Conservation (phyloP, 2,888 invertebrate genomes). For the Nomada ruficornis region DNA sequence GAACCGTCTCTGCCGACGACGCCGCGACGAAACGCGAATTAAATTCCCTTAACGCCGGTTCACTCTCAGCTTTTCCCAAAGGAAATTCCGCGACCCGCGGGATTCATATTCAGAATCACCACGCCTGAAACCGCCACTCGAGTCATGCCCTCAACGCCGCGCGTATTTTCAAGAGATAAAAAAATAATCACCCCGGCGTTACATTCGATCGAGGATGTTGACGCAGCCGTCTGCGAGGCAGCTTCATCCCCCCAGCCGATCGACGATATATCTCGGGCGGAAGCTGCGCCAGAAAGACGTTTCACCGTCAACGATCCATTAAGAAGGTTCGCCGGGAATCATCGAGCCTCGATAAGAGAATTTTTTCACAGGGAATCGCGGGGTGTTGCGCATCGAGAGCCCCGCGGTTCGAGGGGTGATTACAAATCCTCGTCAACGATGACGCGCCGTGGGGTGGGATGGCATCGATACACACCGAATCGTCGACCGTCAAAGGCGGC, state of each 20-base stretch:
- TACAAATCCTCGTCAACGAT: too few species aligned
- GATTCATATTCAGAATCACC: background rate
- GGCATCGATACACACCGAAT: too few species aligned
- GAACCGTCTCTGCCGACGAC: too few species aligned
- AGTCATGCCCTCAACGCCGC: background rate
- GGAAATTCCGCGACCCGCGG: background rate
- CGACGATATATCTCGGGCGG: background rate
- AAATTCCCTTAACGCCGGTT: background rate
- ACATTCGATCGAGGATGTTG: background rate
- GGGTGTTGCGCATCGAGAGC: constrained; percentile 10
- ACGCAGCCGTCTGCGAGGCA: background rate
- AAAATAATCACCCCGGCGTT: too few species aligned
- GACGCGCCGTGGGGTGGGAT: too few species aligned
- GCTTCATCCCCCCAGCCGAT: background rate
- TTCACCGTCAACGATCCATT: constrained; percentile 39
- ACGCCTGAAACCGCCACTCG: constrained; percentile 15
- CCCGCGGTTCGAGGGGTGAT: too few species aligned
- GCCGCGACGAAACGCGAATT: background rate
- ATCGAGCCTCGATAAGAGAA: constrained; percentile 27
- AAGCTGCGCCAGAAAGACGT: constrained; percentile 24
- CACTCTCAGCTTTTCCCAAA: too few species aligned
- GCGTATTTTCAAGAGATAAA: too few species aligned
- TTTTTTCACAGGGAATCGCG: constrained; percentile 25
- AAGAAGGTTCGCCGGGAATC: constrained; percentile 37
- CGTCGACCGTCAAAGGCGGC: too few species aligned